phyloP scores from a whole-genome alignment of 2,888 invertebrate genomes.

The Ferdinandea cuprea region DNA sequence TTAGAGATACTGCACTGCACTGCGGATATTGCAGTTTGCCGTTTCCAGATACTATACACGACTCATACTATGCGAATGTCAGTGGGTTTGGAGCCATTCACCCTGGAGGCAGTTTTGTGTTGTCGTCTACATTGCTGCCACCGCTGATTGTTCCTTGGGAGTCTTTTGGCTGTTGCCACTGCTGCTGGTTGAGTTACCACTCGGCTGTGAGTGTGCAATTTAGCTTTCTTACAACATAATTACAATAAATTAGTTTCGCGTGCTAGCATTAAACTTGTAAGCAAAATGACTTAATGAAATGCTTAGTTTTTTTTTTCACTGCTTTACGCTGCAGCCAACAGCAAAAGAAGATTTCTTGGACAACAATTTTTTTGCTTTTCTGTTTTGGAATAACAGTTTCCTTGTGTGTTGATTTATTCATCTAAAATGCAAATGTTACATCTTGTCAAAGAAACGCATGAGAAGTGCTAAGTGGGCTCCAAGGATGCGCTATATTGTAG shows the following conservation, averaged over 20 bases:
- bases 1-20: constrained; percentile 41
- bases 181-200: constrained; percentile 11
- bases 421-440: constrained; percentile 1
- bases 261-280: constrained; percentile 63
- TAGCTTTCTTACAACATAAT: constrained; percentile 67
- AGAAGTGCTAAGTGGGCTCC: neutral
- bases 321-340: neutral
- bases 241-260: constrained; percentile 73
- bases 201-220: constrained; percentile 50
- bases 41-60: no score
- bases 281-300: constrained; percentile 71
- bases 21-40: constrained; percentile 21
- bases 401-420: constrained; percentile 32
- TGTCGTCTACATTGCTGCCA: constrained; percentile 27
- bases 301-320: constrained; percentile 13
- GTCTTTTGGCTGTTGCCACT: constrained; percentile 9
- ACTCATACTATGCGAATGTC: constrained; percentile 21
- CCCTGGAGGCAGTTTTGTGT: constrained; percentile 61
- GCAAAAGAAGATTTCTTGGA: neutral
- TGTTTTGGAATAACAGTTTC: constrained; percentile 2
- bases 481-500: neutral
- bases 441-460: neutral
- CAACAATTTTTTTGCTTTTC: neutral
- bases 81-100: constrained; percentile 63
- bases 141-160: constrained; percentile 35